phyloP scores from a whole-genome alignment of 2,888 invertebrate genomes.

The Thecocarcelia acutangulata region DNA sequence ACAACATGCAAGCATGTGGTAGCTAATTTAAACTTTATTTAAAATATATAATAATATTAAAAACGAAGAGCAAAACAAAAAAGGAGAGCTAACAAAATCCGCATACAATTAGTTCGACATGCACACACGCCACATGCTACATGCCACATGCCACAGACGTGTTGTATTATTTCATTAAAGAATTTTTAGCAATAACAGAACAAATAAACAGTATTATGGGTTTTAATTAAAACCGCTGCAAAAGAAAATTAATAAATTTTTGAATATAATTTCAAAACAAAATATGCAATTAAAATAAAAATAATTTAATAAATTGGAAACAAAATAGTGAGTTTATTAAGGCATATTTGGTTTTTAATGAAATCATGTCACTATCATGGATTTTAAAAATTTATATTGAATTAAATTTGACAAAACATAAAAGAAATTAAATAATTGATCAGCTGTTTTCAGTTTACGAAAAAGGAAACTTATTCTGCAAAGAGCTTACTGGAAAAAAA shows the following conservation, averaged over 20 bases:
- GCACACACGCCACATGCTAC: conserved; percentile 9
- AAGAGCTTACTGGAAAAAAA: no score
- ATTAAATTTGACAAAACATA: no score
- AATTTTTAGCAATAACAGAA: not conserved
- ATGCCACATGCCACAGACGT: conserved; percentile 15
- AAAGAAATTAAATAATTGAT: no score
- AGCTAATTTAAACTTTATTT: conserved; percentile 22
- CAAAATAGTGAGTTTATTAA: no score
- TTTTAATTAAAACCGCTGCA: conserved; percentile 10
- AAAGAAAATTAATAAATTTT: not conserved
- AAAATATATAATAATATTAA: conserved; percentile 1
- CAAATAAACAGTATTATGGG: not conserved
- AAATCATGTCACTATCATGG: no score
- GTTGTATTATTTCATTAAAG: conserved; percentile 23
- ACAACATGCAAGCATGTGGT: conserved; percentile 18
- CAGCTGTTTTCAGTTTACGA: no score
- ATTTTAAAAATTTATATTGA: no score
- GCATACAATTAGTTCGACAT: conserved; percentile 39
- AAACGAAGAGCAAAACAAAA: not conserved
- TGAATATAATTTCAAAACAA: not conserved
- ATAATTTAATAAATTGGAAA: not conserved
- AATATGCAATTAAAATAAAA: not conserved
- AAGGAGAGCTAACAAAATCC: not conserved
- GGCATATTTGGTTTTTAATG: no score
- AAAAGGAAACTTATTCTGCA: no score